Conservation (phyloP, 2,888 invertebrate species). For the Amorpha juglandis region DNA sequence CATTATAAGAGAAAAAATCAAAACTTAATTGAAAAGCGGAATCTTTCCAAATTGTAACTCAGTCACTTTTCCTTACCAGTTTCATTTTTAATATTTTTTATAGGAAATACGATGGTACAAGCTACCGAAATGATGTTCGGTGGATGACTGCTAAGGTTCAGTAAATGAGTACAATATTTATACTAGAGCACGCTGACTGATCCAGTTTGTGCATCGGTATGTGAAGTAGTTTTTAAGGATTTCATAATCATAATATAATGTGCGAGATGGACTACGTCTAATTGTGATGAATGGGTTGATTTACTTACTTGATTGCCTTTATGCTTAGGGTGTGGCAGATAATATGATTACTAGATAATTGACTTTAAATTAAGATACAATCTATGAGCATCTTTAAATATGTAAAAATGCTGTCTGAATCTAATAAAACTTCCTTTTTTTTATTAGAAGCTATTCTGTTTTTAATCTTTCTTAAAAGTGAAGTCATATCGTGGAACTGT, state of each 20-base stretch:
- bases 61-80: background rate
- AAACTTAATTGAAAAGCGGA: too few relatives aligned
- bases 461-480: too few relatives aligned
- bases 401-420: background rate
- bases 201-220: slow-evolving; percentile 58
- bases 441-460: background rate
- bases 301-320: slow-evolving; percentile 31
- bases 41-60: too few relatives aligned
- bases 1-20: too few relatives aligned
- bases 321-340: background rate
- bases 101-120: slow-evolving; percentile 31
- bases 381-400: background rate
- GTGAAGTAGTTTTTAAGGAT: slow-evolving; percentile 63
- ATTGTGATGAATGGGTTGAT: slow-evolving; percentile 64
- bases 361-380: background rate
- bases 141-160: slow-evolving; percentile 66
- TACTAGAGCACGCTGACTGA: slow-evolving; percentile 64
- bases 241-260: slow-evolving; percentile 69
- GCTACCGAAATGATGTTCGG: slow-evolving; percentile 51
- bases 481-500: too few relatives aligned
- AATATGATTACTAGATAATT: background rate
- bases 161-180: slow-evolving; percentile 68
- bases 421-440: background rate
- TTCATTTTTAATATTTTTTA: background rate
- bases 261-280: slow-evolving; percentile 66